Base-by-base conservation (phyloP, 2,113 vertebrate species). In the Jaculus jaculus region DNA sequence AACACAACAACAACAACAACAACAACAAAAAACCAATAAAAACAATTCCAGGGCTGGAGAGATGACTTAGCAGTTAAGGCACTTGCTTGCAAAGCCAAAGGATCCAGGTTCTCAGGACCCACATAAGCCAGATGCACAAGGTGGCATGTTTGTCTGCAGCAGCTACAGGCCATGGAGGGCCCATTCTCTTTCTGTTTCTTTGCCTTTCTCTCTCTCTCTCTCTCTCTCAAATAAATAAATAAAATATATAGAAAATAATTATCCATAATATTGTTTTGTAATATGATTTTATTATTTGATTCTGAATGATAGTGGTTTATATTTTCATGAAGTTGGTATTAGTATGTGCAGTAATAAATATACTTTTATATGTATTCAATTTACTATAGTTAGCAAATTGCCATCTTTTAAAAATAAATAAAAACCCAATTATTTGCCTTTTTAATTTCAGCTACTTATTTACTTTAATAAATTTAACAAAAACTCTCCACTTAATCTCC, bases 381-480 rank as follows among this genome's bases (percentile, higher is more conserved):
- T n/a, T 21, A 82, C 66, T 63, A 68, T 8, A 77, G 84, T 60
- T 34, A 71, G 24, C n/a, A 63, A 54, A 60, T 21, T 61, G 24
- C 5, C 6, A 21, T n/a, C 16, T 58, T 85, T 80, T 54, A 3
- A 60, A 85, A 89, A 58, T 58, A 69, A 30, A 12, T 21, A 20
- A 9, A 84, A 51, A 24, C 37, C 3, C 21, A 86, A 78, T n/a
- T 74, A 60, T 84, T 93, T 91, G 32, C 30, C 42, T 23, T 87
- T 93, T 87, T 3, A 21, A 72, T 91, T 91, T 79, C 24, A 91
- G 89, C 7, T 75, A 79, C 90, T 85, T 94, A 54, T 79, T 6
- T 82, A n/a, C 15, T 13, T 24, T 23, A 51, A n/a, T 79, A 72
- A 34, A 72, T 54, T 69, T 73, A 75, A 66, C 75, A 84, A 91